phyloP scores from a whole-genome alignment of 2,888 invertebrate genomes.

The Heliconius ethilla region DNA sequence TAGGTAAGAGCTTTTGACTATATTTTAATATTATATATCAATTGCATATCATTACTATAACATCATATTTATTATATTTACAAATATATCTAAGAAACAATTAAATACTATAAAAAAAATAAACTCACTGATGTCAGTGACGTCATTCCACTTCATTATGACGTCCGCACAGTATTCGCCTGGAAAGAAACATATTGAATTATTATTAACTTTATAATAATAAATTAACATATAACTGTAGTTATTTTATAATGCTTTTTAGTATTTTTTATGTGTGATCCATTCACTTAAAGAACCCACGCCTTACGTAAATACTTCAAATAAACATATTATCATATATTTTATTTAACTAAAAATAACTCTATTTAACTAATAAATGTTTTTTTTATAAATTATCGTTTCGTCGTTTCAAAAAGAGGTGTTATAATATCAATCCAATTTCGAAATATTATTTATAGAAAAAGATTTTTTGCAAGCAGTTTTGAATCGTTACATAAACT shows the following conservation, averaged over 20 bases:
- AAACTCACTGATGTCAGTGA: conserved; percentile 77
- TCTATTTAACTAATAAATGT: too few species aligned
- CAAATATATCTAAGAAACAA: background rate
- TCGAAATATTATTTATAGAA: too few species aligned
- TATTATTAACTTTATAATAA: background rate
- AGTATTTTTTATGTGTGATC: background rate
- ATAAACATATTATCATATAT: too few species aligned
- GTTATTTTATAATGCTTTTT: background rate
- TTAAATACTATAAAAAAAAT: background rate
- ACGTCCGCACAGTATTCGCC: conserved; percentile 78
- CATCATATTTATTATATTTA: background rate
- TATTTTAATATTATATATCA: too few species aligned
- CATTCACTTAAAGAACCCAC: background rate
- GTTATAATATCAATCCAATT: too few species aligned
- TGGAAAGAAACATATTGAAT: conserved; percentile 56
- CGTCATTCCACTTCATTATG: conserved; percentile 81
- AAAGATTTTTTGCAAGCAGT: too few species aligned
- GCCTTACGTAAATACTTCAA: too few species aligned
- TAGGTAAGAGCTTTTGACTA: too few species aligned
- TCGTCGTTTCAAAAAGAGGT: too few species aligned
- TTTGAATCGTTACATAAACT: too few species aligned
- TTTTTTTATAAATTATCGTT: too few species aligned
- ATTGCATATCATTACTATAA: background rate
- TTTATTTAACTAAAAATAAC: too few species aligned
- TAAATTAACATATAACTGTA: background rate